Evolutionary conservation across 1,140 invertebrate species (phyloP).

Genomic region (Periplaneta americana): DNA sequence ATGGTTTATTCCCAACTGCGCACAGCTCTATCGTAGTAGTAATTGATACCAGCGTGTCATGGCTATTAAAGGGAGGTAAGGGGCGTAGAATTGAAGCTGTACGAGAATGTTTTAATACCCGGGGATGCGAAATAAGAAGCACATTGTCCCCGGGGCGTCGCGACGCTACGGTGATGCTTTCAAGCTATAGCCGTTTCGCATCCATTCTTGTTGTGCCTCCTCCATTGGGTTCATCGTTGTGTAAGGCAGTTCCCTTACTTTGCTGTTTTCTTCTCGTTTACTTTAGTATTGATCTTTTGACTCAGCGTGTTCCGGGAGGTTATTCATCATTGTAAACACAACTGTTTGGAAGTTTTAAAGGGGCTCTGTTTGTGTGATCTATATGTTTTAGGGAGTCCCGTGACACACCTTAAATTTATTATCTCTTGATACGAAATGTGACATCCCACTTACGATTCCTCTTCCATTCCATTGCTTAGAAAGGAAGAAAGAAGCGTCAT

Average conservation of each 20-base stretch:
- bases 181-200: background rate
- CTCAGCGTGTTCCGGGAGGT: background rate
- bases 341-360: background rate
- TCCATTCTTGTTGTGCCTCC: background rate
- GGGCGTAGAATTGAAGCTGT: background rate
- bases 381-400: background rate
- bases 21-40: background rate
- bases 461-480: background rate
- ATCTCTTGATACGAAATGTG: background rate
- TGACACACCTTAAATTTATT: background rate
- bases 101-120: background rate
- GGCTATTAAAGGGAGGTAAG: background rate
- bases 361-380: background rate
- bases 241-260: too few relatives aligned
- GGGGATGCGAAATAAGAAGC: background rate
- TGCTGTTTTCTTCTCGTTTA: background rate
- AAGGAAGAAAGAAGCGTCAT: background rate
- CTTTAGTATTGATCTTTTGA: background rate
- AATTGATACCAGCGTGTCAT: background rate
- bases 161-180: background rate
- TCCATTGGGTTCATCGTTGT: background rate
- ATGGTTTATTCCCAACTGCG: background rate
- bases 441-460: background rate
- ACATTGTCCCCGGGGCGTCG: background rate
- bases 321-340: background rate